Conservation (phyloP, 2,797 vertebrate species). For the Paguma larvata region DNA sequence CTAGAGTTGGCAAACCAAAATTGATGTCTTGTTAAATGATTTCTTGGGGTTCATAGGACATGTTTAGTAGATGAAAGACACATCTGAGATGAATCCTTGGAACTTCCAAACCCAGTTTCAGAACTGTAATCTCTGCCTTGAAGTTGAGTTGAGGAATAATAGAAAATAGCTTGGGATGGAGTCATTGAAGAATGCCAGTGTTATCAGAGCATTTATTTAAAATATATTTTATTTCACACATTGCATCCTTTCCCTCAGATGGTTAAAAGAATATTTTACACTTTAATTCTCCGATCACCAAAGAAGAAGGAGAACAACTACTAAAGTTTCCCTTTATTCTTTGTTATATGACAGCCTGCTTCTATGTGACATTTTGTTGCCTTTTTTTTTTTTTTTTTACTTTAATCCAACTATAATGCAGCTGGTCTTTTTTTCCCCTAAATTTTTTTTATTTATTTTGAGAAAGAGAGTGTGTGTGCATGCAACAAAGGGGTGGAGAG, state of each 20-base stretch:
- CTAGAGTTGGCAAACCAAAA: slow-evolving; percentile 37
- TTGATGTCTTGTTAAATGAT: slow-evolving; percentile 28
- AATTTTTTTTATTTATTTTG: too few species aligned
- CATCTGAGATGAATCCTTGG: slow-evolving; percentile 34
- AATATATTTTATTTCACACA: slow-evolving; percentile 57
- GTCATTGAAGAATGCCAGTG: slow-evolving; percentile 49
- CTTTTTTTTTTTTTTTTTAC: background rate
- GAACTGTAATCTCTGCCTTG: slow-evolving; percentile 9
- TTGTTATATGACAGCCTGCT: background rate
- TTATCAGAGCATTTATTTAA: slow-evolving; percentile 65
- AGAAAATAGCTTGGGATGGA: slow-evolving; percentile 23
- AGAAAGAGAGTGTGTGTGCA: too few species aligned
- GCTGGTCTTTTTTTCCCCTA: too few species aligned
- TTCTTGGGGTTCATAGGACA: slow-evolving; percentile 5
- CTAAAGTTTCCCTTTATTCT: slow-evolving; percentile 68
- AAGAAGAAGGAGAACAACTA: slow-evolving; percentile 52
- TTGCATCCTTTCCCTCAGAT: background rate
- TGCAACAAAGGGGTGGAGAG: too few species aligned
- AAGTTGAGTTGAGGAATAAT: background rate
- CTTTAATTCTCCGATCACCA: slow-evolving; percentile 70
- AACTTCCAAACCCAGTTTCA: background rate
- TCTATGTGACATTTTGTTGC: background rate
- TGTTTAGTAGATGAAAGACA: background rate
- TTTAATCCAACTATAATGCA: too few species aligned
- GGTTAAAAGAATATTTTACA: slow-evolving; percentile 62